Conservation (phyloP, 2,113 vertebrate species). For the Beaufortia kweichowensis region DNA sequence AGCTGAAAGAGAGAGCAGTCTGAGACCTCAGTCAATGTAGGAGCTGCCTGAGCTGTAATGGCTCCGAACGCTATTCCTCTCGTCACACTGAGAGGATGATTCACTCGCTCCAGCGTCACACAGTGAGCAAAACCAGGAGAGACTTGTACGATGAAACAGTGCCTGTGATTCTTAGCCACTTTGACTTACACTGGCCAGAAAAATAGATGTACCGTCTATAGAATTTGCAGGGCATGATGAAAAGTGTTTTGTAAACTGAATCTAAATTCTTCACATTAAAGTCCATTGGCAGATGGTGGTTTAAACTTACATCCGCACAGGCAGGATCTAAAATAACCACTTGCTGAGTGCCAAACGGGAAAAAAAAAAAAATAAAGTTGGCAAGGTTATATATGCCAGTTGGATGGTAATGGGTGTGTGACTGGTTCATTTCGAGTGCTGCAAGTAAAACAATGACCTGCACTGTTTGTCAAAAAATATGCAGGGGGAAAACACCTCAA, state of each 20-base stretch:
- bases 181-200: slow-evolving; percentile 21
- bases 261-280: slow-evolving; percentile 16
- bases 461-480: background rate
- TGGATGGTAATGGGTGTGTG: background rate
- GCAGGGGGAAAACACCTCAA: background rate
- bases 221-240: slow-evolving; percentile 22
- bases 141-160: background rate
- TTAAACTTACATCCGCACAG: background rate
- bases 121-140: slow-evolving; percentile 23
- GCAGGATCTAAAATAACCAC: slow-evolving; percentile 12
- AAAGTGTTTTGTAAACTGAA: slow-evolving; percentile 20
- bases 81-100: slow-evolving; percentile 40
- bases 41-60: background rate
- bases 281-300: background rate
- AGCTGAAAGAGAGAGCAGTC: background rate
- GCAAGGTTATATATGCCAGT: background rate
- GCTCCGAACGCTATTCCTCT: slow-evolving; percentile 30
- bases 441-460: background rate
- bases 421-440: too few relatives aligned
- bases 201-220: slow-evolving; percentile 18
- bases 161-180: background rate
- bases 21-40: slow-evolving; percentile 5
- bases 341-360: background rate
- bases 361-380: background rate
- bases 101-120: slow-evolving; percentile 29